Percentiles rank a stretch among this genome's conserved stretches.
Evolutionary conservation across 2,797 vertebrate species (phyloP).

Genomic region (Staurois parvus): DNA sequence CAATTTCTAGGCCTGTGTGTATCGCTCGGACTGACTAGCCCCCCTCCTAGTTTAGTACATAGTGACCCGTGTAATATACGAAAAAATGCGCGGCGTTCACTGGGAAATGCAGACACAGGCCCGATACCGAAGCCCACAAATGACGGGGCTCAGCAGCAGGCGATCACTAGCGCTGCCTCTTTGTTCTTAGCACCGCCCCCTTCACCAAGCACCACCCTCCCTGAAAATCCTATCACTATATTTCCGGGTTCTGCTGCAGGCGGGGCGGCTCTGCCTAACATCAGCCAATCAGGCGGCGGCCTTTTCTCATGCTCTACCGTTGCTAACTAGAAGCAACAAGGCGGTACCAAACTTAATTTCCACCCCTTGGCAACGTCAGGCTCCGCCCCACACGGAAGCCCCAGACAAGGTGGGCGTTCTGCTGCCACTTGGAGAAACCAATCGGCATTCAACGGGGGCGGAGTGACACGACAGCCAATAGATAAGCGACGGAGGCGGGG

Average conservation of each 20-base stretch:
- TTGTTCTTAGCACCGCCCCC: constrained; percentile 21
- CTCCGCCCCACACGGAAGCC: constrained; percentile 38
- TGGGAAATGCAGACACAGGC: too few relatives aligned
- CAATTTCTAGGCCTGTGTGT: too few relatives aligned
- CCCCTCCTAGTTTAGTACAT: too few relatives aligned
- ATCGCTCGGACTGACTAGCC: too few relatives aligned
- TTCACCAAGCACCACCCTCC: not conserved
- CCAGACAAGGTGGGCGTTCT: not conserved
- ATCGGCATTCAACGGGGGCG: not conserved
- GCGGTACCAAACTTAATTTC: not conserved
- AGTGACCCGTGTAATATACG: too few relatives aligned
- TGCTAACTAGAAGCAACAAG: constrained; percentile 1
- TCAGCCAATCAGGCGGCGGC: not conserved
- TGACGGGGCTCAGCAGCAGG: too few relatives aligned
- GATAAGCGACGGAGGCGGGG: not conserved
- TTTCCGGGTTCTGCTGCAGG: constrained; percentile 17
- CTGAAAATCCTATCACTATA: not conserved
- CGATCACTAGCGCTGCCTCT: not conserved
- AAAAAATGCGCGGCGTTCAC: too few relatives aligned
- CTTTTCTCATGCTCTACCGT: not conserved
- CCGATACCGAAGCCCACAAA: too few relatives aligned
- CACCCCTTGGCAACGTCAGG: not conserved
- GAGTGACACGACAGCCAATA: not conserved
- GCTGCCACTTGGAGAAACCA: not conserved
- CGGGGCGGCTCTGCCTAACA: not conserved